Evolutionary conservation across 2,113 vertebrate genomes (phyloP).

Genomic region (Chaetura pelagica): DNA sequence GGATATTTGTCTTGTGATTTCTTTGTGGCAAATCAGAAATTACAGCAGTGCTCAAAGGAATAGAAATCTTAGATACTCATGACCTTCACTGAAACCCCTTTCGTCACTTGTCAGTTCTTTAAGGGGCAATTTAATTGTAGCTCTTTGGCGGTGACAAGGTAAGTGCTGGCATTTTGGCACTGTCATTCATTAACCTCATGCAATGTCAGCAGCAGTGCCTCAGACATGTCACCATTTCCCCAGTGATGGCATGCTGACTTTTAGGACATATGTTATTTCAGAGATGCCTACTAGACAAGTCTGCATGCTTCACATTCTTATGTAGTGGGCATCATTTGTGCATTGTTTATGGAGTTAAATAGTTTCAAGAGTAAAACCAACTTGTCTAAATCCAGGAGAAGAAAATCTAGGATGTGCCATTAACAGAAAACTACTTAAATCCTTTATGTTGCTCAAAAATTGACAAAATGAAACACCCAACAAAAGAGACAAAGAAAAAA

Average conservation of each 20-base stretch:
- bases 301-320: slow-evolving; percentile 36
- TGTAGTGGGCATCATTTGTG: not conserved
- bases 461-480: not conserved
- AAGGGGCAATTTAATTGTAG: slow-evolving; percentile 79
- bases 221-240: slow-evolving; percentile 67
- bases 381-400: not conserved
- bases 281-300: slow-evolving; percentile 33
- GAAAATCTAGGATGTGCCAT: not conserved
- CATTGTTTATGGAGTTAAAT: slow-evolving; percentile 2
- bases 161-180: slow-evolving; percentile 79
- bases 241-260: slow-evolving; percentile 54
- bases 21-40: slow-evolving; percentile 78
- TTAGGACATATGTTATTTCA: slow-evolving; percentile 39
- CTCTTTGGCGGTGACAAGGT: slow-evolving; percentile 78
- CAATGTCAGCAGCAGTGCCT: slow-evolving; percentile 70
- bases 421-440: not conserved
- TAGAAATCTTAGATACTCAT: slow-evolving; percentile 79
- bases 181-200: slow-evolving; percentile 76
- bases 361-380: not conserved
- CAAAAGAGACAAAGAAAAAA: not conserved
- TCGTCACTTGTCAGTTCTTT: slow-evolving; percentile 82
- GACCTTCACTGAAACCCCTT: slow-evolving; percentile 86
- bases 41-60: slow-evolving; percentile 79
- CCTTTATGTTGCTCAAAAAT: not conserved
- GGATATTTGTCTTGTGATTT: slow-evolving; percentile 81